Conservation (phyloP, 2,113 vertebrate genomes). For the Eudyptes chrysolophus region DNA sequence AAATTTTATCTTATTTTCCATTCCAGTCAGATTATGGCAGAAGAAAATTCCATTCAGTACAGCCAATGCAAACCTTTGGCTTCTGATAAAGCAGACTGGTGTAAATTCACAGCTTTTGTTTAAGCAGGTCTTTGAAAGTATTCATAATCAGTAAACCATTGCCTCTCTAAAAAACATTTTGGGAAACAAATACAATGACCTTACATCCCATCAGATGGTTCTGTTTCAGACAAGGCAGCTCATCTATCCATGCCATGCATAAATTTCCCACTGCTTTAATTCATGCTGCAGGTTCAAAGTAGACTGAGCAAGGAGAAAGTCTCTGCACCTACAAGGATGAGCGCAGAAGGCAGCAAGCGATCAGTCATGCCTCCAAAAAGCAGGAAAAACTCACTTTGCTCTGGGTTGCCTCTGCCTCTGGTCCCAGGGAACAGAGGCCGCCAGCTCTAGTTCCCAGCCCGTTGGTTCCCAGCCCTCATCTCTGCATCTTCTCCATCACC, state of each 20-base stretch:
- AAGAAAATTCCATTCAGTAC: not conserved
- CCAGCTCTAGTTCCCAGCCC: not conserved
- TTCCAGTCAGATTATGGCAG: not conserved
- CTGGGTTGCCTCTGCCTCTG: not conserved
- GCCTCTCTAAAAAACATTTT: not conserved
- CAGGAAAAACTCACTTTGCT: not conserved
- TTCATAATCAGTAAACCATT: not conserved
- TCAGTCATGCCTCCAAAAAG: not conserved
- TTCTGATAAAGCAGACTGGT: not conserved
- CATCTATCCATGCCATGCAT: not conserved
- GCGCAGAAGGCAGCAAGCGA: not conserved
- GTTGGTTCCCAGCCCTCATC: rapidly evolving
- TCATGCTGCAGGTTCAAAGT: not conserved
- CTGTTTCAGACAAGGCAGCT: not conserved
- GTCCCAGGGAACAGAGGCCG: not conserved
- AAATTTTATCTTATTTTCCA: not conserved
- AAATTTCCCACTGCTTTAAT: not conserved
- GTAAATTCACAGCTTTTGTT: not conserved
- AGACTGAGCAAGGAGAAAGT: not conserved
- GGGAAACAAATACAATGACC: not conserved
- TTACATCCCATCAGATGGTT: not conserved
- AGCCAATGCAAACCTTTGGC: not conserved
- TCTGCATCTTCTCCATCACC: not conserved
- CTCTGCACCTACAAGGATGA: not conserved
- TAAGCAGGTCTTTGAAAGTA: not conserved